Conservation (phyloP, 2,888 invertebrate genomes). For the Incurvaria masculella region DNA sequence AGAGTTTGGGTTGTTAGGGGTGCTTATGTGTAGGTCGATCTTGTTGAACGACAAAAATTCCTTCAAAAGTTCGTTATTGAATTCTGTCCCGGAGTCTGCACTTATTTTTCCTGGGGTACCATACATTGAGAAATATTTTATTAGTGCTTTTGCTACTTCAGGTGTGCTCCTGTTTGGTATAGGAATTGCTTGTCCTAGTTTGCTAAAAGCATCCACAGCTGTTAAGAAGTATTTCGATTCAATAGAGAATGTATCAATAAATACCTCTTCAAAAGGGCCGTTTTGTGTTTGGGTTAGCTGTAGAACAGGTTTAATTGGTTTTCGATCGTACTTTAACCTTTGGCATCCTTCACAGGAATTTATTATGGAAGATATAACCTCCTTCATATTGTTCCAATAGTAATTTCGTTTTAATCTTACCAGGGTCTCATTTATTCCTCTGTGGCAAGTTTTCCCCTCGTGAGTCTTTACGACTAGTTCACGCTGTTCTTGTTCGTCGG, state of each 20-base stretch:
- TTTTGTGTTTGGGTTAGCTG: constrained; percentile 18
- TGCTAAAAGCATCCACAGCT: constrained; percentile 15
- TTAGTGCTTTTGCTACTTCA: constrained; percentile 12
- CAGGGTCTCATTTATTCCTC: constrained; percentile 16
- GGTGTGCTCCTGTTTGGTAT: constrained; percentile 10
- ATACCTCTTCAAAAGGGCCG: constrained; percentile 19
- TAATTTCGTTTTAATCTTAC: constrained; percentile 4
- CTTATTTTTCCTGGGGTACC: constrained; percentile 3
- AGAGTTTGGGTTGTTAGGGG: neutral
- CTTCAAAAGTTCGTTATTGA: neutral
- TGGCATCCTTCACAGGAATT: constrained; percentile 18
- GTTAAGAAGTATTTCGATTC: constrained; percentile 13
- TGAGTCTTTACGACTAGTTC: constrained; percentile 13
- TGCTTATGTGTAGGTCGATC: neutral
- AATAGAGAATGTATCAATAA: constrained; percentile 14
- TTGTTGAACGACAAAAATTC: neutral
- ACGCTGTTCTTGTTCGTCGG: constrained; percentile 8
- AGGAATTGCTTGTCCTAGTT: constrained; percentile 14
- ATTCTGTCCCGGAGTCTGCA: neutral
- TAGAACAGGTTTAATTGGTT: constrained; percentile 17
- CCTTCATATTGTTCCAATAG: constrained; percentile 12
- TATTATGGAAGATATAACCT: constrained; percentile 13
- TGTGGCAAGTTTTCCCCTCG: constrained; percentile 15
- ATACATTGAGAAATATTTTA: constrained; percentile 13
- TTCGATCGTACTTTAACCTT: constrained; percentile 14